Evolutionary conservation across 1,140 invertebrate species (phyloP).

Genomic region (Eumaeus atala): DNA sequence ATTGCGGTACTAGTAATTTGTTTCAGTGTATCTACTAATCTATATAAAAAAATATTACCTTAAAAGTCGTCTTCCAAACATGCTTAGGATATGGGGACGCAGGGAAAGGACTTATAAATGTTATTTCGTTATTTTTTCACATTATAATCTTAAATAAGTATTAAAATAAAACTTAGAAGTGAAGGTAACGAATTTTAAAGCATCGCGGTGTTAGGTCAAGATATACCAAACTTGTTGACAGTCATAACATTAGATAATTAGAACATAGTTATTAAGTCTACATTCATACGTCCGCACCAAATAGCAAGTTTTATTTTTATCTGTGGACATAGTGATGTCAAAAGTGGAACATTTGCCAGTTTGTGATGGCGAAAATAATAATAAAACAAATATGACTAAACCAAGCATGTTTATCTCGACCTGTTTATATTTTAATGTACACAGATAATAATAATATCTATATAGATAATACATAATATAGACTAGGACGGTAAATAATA

Average conservation of each 20-base stretch:
- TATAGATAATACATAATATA: conserved; percentile 16
- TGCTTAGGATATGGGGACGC: conserved; percentile 45
- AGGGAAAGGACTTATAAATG: conserved; percentile 33
- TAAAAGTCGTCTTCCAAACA: conserved; percentile 54
- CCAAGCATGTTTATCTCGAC: conserved; percentile 37
- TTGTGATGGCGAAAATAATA: not conserved
- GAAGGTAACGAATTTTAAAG: conserved; percentile 38
- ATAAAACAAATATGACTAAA: conserved; percentile 23
- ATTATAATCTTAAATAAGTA: conserved; percentile 33
- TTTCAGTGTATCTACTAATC: not conserved
- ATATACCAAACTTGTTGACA: conserved; percentile 27
- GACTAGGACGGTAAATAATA: conserved; percentile 22
- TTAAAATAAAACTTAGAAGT: conserved; percentile 26
- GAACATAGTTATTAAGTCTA: not conserved
- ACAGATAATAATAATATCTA: conserved; percentile 17
- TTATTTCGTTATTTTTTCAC: conserved; percentile 20
- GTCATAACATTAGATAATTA: too few species aligned
- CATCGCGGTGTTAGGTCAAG: conserved; percentile 33
- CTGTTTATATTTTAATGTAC: conserved; percentile 18
- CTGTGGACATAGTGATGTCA: conserved; percentile 8
- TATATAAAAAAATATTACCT: conserved; percentile 53
- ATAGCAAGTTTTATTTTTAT: conserved; percentile 31
- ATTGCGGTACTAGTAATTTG: not conserved
- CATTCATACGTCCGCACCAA: conserved; percentile 17
- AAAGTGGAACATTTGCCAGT: conserved; percentile 9